Conservation (phyloP, 2,888 invertebrate genomes). For the Scaptomyza reducta region DNA sequence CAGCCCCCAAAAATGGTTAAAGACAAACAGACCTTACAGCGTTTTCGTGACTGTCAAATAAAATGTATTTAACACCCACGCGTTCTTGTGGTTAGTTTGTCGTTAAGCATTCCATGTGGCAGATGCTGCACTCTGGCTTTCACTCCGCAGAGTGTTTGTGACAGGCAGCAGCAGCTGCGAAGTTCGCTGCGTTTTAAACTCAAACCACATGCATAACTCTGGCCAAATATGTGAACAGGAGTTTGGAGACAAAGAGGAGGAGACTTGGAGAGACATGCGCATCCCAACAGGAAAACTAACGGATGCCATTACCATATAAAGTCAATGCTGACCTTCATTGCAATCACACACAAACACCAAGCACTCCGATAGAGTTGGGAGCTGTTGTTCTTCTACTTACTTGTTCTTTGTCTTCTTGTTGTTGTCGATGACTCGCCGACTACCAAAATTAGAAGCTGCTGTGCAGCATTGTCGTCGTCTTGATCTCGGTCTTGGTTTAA, state of each 20-base stretch:
- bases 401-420: constrained; percentile 10
- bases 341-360: constrained; percentile 60
- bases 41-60: constrained; percentile 44
- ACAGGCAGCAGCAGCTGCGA: constrained; percentile 5
- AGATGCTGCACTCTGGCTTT: constrained; percentile 38
- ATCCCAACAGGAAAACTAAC: constrained; percentile 79
- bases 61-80: constrained; percentile 63
- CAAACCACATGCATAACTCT: constrained; percentile 56
- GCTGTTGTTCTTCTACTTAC: constrained; percentile 39
- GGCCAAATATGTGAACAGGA: constrained; percentile 51
- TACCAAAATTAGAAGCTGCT: constrained; percentile 75
- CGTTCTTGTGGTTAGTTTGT: constrained; percentile 19
- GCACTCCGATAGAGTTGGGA: constrained; percentile 35
- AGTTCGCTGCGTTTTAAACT: constrained; percentile 35
- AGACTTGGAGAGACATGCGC: constrained; percentile 48
- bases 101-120: constrained; percentile 35
- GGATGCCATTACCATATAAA: constrained; percentile 79
- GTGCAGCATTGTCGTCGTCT: constrained; percentile 53
- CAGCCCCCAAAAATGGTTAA: constrained; percentile 24
- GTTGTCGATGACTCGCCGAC: constrained; percentile 46
- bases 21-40: constrained; percentile 22
- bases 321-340: constrained; percentile 77
- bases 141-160: constrained; percentile 24
- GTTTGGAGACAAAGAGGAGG: constrained; percentile 7
- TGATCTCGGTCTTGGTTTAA: constrained; percentile 30